phyloP scores from a whole-genome alignment of 2,888 invertebrate species.

The Ditylenchus weischeri region DNA sequence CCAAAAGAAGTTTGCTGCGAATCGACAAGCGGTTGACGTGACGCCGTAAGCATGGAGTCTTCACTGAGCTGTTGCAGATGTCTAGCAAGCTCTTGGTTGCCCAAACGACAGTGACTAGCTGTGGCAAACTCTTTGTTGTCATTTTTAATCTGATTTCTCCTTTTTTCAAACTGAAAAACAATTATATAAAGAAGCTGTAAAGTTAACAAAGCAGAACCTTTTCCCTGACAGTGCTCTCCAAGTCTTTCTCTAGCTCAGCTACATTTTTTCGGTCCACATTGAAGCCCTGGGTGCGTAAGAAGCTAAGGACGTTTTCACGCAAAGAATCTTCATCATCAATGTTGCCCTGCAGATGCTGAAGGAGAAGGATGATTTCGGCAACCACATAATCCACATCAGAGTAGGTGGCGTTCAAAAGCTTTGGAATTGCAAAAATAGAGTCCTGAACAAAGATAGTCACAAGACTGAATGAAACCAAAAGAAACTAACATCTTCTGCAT shows the following conservation, averaged over 20 bases:
- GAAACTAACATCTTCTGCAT: neutral
- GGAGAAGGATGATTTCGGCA: neutral
- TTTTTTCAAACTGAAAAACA: neutral
- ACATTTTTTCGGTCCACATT: neutral
- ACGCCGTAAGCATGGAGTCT: slow-evolving; percentile 2
- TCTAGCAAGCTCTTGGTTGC: neutral
- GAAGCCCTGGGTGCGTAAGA: neutral
- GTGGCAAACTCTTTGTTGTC: neutral
- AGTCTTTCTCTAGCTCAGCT: neutral
- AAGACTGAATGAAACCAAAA: neutral
- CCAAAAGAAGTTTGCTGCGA: neutral
- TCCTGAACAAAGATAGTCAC: neutral
- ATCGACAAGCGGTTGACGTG: neutral
- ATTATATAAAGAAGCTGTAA: neutral
- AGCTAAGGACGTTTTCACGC: neutral
- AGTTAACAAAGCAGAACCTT: neutral
- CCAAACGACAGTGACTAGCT: neutral
- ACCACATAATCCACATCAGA: slow-evolving; percentile 1
- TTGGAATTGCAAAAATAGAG: slow-evolving; percentile 1
- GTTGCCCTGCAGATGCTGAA: neutral
- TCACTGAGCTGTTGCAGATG: neutral
- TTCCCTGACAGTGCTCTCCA: neutral
- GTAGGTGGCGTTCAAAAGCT: neutral
- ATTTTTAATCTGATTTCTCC: neutral
- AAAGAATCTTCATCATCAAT: neutral